Conservation (phyloP, 2,113 vertebrate species). For the Aptenodytes patagonicus region DNA sequence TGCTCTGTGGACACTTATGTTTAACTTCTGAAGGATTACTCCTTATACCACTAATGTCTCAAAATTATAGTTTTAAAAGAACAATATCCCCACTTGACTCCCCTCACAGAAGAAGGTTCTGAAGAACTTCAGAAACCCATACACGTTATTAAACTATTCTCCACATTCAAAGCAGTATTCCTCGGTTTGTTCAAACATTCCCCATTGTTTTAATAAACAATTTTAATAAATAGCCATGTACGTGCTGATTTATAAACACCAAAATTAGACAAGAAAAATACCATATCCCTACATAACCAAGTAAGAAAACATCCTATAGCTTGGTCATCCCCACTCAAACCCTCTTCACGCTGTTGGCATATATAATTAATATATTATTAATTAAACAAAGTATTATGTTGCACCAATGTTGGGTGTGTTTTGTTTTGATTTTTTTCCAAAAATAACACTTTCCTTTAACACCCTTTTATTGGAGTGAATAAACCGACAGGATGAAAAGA, state of each 20-base stretch:
- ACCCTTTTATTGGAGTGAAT: background rate
- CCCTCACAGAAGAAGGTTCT: background rate
- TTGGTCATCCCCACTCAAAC: background rate
- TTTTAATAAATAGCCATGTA: too few species aligned
- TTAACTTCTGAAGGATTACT: background rate
- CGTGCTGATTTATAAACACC: too few species aligned
- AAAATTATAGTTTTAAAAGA: background rate
- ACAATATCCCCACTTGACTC: background rate
- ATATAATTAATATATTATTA: background rate
- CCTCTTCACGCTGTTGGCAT: background rate
- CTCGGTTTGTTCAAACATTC: too few species aligned
- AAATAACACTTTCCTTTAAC: background rate
- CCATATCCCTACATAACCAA: background rate
- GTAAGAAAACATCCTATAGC: background rate
- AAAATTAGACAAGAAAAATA: too few species aligned
- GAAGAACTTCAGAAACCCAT: background rate
- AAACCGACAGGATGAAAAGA: background rate
- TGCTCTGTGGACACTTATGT: background rate
- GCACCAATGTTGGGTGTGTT: background rate
- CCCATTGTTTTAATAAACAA: too few species aligned
- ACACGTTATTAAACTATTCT: too few species aligned
- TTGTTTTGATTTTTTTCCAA: background rate
- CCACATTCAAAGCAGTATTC: too few species aligned
- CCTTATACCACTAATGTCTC: background rate
- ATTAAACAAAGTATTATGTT: background rate